A percentile compares a stretch with the other conserved stretches of the same genome.
Evolutionary conservation across 2,797 vertebrate species (phyloP).

Genomic region (Bufotes viridis): DNA sequence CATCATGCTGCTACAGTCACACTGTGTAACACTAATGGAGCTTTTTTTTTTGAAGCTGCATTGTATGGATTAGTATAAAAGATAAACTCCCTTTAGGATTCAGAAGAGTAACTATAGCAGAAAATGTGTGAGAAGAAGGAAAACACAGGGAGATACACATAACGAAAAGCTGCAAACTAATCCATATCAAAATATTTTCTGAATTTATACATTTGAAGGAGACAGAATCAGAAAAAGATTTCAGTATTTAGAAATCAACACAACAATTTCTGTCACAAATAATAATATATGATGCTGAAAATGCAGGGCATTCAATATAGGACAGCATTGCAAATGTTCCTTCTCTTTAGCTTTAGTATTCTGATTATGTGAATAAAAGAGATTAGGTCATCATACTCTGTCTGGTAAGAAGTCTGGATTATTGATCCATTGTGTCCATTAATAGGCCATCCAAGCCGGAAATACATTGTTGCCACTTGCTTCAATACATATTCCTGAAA

Average conservation of each 20-base stretch:
- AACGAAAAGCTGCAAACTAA: conserved; percentile 43
- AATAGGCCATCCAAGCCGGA: conserved; percentile 92
- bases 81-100: conserved; percentile 59
- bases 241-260: conserved; percentile 2
- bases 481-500: conserved; percentile 92
- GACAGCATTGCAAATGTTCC: background rate
- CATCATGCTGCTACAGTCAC: conserved; percentile 60
- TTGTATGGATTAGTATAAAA: conserved; percentile 57
- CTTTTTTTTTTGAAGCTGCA: conserved; percentile 60
- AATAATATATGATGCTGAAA: background rate
- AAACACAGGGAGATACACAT: conserved; percentile 47
- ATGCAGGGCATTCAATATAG: background rate
- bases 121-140: conserved; percentile 43
- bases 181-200: conserved; percentile 54
- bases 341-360: background rate
- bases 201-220: conserved; percentile 29
- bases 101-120: conserved; percentile 59
- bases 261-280: background rate
- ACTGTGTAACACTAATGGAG: conserved; percentile 63
- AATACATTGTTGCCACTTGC: conserved; percentile 92
- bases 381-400: conserved; percentile 79
- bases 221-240: conserved; percentile 18
- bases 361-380: conserved; percentile 24
- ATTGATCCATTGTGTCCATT: conserved; percentile 83
- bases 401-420: conserved; percentile 89